phyloP scores from a whole-genome alignment of 2,888 invertebrate genomes.

The Salticus scenicus region DNA sequence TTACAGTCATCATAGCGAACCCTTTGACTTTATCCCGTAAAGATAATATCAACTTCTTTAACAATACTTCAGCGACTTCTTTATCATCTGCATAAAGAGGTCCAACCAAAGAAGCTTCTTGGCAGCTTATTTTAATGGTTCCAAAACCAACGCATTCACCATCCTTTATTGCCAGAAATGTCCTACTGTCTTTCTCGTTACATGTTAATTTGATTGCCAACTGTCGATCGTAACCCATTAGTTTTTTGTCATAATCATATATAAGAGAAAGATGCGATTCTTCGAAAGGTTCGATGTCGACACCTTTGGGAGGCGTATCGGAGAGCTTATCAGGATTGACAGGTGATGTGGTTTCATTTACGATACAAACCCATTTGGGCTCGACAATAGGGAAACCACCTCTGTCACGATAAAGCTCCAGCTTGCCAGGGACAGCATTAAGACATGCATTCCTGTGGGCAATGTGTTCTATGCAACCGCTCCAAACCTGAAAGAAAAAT shows the following conservation, averaged over 20 bases:
- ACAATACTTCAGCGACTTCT: slow-evolving; percentile 54
- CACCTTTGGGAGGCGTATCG: slow-evolving; percentile 10
- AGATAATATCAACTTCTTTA: slow-evolving; percentile 26
- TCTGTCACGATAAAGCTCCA: slow-evolving; percentile 50
- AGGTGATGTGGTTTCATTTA: slow-evolving; percentile 26
- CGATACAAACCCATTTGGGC: slow-evolving; percentile 17
- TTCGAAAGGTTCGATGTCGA: slow-evolving; percentile 36
- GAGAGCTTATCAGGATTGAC: slow-evolving; percentile 31
- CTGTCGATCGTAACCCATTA: slow-evolving; percentile 46
- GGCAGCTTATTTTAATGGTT: slow-evolving; percentile 47
- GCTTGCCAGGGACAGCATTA: slow-evolving; percentile 55
- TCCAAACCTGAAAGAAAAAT: slow-evolving; percentile 45
- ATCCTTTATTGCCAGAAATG: slow-evolving; percentile 47
- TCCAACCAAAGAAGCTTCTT: slow-evolving; percentile 33
- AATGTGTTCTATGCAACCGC: slow-evolving; percentile 49
- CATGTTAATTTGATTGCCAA: slow-evolving; percentile 38
- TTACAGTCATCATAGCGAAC: slow-evolving; percentile 58
- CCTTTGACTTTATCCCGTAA: slow-evolving; percentile 40
- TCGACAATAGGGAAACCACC: slow-evolving; percentile 55
- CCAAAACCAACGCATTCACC: slow-evolving; percentile 55
- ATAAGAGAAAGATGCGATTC: slow-evolving; percentile 30
- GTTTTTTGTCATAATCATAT: slow-evolving; percentile 37
- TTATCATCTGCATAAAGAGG: slow-evolving; percentile 65
- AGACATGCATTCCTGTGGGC: slow-evolving; percentile 46
- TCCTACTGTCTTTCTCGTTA: slow-evolving; percentile 40